These are phyloP conservation scores for Paraplagusia blochii DNA, from an alignment of 2,113 vertebrate genomes.

Conservation along the genomic window DNA sequence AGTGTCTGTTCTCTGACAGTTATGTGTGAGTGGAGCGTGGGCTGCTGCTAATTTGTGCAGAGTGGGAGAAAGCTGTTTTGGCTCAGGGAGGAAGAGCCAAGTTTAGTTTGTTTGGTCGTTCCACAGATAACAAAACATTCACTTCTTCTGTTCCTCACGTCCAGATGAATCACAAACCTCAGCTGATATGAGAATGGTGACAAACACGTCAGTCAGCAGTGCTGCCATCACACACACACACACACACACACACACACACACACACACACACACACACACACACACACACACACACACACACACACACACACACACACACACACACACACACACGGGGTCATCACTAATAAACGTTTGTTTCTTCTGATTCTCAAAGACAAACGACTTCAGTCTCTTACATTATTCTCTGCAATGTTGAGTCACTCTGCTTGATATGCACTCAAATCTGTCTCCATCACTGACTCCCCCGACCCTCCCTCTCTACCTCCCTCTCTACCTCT, in stretches of 20 bases:
- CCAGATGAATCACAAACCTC: no score
- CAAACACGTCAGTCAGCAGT: no score
- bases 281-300: not conserved
- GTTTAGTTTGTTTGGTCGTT: conserved; percentile 48
- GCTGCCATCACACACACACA: no score
- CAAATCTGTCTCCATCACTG: conserved; percentile 66
- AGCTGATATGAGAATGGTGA: no score
- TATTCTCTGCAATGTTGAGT: conserved; percentile 58
- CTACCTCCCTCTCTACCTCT: conserved; percentile 17
- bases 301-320: not conserved
- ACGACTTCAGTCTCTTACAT: conserved; percentile 44
- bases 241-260: conserved; percentile 21
- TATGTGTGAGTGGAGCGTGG: conserved; percentile 72
- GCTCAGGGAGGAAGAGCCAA: conserved; percentile 51
- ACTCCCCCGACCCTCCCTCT: conserved; percentile 35
- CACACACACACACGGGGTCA: not conserved
- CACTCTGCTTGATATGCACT: conserved; percentile 68
- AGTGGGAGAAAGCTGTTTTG: conserved; percentile 74
- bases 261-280: not conserved
- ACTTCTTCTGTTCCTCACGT: no score
- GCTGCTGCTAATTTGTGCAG: conserved; percentile 76
- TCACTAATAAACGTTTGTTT: conserved; percentile 18
- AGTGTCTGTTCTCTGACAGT: conserved; percentile 70
- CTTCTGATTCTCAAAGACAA: conserved; percentile 43
- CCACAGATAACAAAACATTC: no score